These are phyloP conservation scores for Drosophila colorata DNA, from an alignment of 2,888 invertebrate genomes.

Conservation along the genomic window DNA sequence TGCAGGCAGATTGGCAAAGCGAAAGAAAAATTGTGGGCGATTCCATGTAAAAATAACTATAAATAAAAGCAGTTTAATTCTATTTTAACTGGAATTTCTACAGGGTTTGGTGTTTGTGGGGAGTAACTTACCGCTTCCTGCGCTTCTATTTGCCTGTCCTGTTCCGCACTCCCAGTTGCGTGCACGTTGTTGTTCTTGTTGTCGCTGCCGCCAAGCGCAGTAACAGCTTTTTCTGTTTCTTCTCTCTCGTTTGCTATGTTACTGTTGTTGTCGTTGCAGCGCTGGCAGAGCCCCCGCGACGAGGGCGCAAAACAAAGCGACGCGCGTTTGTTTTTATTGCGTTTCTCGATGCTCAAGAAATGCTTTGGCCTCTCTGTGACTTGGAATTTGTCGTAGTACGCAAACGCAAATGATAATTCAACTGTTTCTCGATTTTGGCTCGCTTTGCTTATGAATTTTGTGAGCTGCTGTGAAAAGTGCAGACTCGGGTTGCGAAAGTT, in stretches of 20 bases:
- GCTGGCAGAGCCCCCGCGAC: slow-evolving; percentile 23
- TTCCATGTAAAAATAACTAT: background rate
- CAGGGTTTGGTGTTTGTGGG: background rate
- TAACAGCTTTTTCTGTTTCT: no score
- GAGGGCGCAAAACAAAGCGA: slow-evolving; percentile 44
- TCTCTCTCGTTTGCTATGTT: background rate
- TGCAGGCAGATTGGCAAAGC: slow-evolving; percentile 17
- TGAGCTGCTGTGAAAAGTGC: slow-evolving; percentile 15
- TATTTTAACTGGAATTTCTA: slow-evolving; percentile 8
- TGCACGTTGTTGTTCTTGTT: slow-evolving; percentile 2
- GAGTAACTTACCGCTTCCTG: slow-evolving; percentile 74
- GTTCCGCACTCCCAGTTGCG: slow-evolving; percentile 16
- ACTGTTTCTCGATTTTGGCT: slow-evolving; percentile 26
- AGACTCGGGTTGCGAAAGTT: slow-evolving; percentile 35
- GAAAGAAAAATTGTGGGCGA: background rate
- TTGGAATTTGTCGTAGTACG: slow-evolving; percentile 42
- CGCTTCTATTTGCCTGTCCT: slow-evolving; percentile 50
- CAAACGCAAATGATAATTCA: slow-evolving; percentile 41
- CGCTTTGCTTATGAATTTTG: slow-evolving; percentile 39
- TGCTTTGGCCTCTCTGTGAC: slow-evolving; percentile 9
- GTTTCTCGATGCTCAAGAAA: slow-evolving; percentile 15
- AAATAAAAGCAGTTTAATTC: background rate
- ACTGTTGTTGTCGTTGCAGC: slow-evolving; percentile 6
- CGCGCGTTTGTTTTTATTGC: slow-evolving; percentile 30
- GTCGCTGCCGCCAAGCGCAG: slow-evolving; percentile 8